Base-by-base conservation (phyloP, 1,140 invertebrate genomes). In the Drosophila serrata region DNA sequence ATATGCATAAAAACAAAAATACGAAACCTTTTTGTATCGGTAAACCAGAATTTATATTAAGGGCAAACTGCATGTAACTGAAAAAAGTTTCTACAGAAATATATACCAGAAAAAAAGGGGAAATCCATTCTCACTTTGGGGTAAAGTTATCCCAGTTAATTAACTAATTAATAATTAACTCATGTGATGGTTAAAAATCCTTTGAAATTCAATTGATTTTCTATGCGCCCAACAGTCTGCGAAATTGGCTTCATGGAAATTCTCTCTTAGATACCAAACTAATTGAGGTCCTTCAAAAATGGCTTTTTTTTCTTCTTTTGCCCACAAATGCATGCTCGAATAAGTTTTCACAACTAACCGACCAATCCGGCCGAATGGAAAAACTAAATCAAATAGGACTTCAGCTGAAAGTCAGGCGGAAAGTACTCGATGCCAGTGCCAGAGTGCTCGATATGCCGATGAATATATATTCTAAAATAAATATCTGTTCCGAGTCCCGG, bases 351-450 rank as follows among this genome's bases (percentile, higher is more conserved):
- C 48, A 73, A 60, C 79, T 79, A 78, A 72, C 72, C 65, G 63
- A 76, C 70, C 64, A 76, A 58, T 61, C 37, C 60, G 75, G 53
- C 48, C 68, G 42, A 87, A 79, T 72, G 62, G 40, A 48, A 61
- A 61, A 84, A 80, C 80, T 90, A 84, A 90, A 81, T 78, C 81
- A 85, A 85, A 84, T 78, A 75, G 53, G 64, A 78, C 85, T 88
- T 75, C 59, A 85, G 48, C 75, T 78, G 57, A 78, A 79, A 75
- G 51, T 90, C 77, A 78, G 70, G 86, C 77, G 74, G 77, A 67
- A 90, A 64, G 58, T 43, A 56, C 84, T 88, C 72, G 40, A 88
- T 6, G 68, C 51, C 49, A 37, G 5, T 11, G 51, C 46, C 46
- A 48, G 46, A 29, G 46, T 64, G 42, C 64, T 76, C 73, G 49